These are phyloP conservation scores for Emmelina monodactyla DNA, from an alignment of 2,888 invertebrate genomes.

Conservation along the genomic window DNA sequence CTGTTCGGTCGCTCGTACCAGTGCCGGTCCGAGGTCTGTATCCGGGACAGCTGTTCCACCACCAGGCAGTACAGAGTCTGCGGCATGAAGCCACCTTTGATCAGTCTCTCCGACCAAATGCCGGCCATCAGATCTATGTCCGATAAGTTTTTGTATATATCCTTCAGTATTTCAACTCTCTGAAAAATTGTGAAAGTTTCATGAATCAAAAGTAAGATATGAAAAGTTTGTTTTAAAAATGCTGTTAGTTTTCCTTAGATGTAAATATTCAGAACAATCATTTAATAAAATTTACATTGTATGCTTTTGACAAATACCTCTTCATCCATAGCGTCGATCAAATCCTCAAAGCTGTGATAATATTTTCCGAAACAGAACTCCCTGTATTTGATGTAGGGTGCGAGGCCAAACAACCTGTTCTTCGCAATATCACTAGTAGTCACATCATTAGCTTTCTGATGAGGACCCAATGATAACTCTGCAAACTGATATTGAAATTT, in stretches of 20 bases:
- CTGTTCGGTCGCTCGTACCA: slow-evolving; percentile 62
- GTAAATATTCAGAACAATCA: no score
- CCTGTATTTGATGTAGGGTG: slow-evolving; percentile 84
- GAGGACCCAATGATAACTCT: slow-evolving; percentile 27
- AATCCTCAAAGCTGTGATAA: slow-evolving; percentile 44
- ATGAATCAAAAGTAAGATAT: no score
- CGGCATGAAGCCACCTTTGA: slow-evolving; percentile 82
- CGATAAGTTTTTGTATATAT: slow-evolving; percentile 61
- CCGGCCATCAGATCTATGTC: slow-evolving; percentile 90
- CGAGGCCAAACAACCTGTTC: slow-evolving; percentile 81
- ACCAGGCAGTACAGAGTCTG: slow-evolving; percentile 87
- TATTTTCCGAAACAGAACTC: slow-evolving; percentile 79
- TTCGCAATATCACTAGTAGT: slow-evolving; percentile 30
- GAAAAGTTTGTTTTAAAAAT: no score
- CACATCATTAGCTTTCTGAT: slow-evolving; percentile 27
- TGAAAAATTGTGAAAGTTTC: no score
- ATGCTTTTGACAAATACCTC: no score
- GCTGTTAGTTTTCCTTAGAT: no score
- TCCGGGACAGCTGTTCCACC: slow-evolving; percentile 80
- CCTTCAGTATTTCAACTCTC: slow-evolving; percentile 22
- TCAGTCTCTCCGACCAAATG: slow-evolving; percentile 80
- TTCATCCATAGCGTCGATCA: neutral
- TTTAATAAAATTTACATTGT: no score
- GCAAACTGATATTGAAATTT: no score
- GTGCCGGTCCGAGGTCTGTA: slow-evolving; percentile 82